Percentiles rank a stretch among this genome's conserved stretches.
phyloP scores from a whole-genome alignment of 64 coral and sea anemone species.

The Montipora efflorescens region DNA sequence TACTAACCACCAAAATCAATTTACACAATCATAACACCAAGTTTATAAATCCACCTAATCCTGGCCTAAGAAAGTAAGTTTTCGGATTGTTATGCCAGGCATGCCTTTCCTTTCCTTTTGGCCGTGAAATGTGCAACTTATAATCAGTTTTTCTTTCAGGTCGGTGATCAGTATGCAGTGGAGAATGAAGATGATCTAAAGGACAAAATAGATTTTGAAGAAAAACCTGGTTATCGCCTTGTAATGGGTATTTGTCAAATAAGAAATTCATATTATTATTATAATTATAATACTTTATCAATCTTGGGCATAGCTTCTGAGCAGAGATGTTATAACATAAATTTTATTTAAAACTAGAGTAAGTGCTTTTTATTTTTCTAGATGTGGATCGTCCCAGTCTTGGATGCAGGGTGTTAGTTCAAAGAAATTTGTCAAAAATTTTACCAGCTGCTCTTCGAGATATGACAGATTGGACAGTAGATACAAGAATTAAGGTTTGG shows the following conservation, averaged over 20 bases:
- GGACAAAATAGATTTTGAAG: constrained; percentile 95
- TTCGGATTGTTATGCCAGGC: too few species aligned
- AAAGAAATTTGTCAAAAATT: constrained; percentile 97
- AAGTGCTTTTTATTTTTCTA: constrained; percentile 10
- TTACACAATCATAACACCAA: too few species aligned
- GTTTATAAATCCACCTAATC: too few species aligned
- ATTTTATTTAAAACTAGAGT: background rate
- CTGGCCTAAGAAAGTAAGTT: too few species aligned
- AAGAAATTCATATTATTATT: too few species aligned
- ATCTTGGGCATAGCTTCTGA: too few species aligned
- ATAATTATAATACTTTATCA: too few species aligned
- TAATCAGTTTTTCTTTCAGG: constrained; percentile 37
- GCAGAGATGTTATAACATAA: background rate
- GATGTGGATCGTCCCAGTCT: constrained; percentile 80
- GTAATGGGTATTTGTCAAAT: constrained; percentile 39
- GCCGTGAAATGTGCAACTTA: too few species aligned
- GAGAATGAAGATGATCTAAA: constrained; percentile 99
- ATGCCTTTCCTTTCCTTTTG: too few species aligned
- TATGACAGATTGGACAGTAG: constrained; percentile 93
- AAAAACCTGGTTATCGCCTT: constrained; percentile 42
- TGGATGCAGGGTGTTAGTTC: constrained; percentile 87
- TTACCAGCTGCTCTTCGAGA: constrained; percentile 93
- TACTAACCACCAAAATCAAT: too few species aligned
- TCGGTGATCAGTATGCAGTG: constrained; percentile 87
- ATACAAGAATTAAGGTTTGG: constrained; percentile 93